A percentile compares a stretch with the other conserved stretches of the same genome.
phyloP scores from a whole-genome alignment of 1,140 invertebrate genomes.

The Rhyacophila brunnea region DNA sequence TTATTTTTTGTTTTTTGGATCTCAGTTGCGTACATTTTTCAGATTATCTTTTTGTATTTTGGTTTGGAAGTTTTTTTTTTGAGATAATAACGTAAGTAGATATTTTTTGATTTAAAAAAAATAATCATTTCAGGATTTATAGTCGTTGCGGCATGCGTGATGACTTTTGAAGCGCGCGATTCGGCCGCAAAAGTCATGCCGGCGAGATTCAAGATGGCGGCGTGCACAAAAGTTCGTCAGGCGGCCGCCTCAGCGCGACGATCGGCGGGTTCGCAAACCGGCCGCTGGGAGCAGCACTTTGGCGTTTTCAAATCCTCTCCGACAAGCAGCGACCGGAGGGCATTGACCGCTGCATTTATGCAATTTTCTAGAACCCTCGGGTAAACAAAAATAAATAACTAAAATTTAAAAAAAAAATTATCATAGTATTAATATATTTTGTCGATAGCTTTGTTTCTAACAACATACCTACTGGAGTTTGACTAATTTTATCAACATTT shows the following conservation, averaged over 20 bases:
- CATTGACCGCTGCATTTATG: conserved; percentile 68
- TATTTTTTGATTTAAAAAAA: too few relatives aligned
- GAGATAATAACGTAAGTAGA: too few relatives aligned
- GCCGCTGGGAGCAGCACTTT: conserved; percentile 62
- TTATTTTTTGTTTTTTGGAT: too few relatives aligned
- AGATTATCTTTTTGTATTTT: too few relatives aligned
- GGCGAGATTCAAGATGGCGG: conserved; percentile 64
- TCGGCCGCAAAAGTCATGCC: conserved; percentile 85
- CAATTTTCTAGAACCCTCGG: conserved; percentile 67
- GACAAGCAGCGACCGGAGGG: conserved; percentile 52
- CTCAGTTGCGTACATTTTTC: too few relatives aligned
- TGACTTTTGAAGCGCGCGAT: conserved; percentile 89
- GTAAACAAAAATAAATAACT: conserved; percentile 24
- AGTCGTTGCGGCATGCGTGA: conserved; percentile 90
- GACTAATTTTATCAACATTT: too few relatives aligned
- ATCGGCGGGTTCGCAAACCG: conserved; percentile 51
- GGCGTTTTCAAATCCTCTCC: conserved; percentile 62
- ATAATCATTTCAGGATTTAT: conserved; percentile 83
- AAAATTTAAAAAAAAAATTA: too few relatives aligned
- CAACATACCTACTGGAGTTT: too few relatives aligned
- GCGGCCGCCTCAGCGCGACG: conserved; percentile 39
- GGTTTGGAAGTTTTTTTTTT: too few relatives aligned
- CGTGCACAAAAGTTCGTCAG: conserved; percentile 52
- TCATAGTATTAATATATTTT: background rate
- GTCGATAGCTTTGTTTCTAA: too few relatives aligned